A percentile compares a stretch with the other conserved stretches of the same genome.
phyloP scores from a whole-genome alignment of 2,113 vertebrate species.

The Brachyhypopomus gauderio region DNA sequence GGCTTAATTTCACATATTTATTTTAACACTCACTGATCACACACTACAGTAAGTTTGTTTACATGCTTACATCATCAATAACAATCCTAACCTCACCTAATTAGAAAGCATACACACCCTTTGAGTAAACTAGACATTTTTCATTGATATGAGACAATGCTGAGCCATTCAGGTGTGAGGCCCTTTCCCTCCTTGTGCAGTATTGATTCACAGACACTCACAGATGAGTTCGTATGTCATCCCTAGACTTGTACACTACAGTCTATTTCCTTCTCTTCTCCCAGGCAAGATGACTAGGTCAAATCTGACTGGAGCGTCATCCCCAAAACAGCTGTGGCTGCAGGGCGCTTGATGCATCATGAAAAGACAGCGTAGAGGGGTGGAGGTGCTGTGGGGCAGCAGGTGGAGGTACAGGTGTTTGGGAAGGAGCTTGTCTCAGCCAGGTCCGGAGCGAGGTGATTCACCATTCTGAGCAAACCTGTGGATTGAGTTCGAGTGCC shows the following conservation, averaged over 20 bases:
- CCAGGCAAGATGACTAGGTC: conserved; percentile 5
- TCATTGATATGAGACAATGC: no score
- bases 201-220: not conserved
- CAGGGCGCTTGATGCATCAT: conserved; percentile 27
- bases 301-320: conserved; percentile 37
- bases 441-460: conserved; percentile 52
- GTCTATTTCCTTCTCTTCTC: conserved; percentile 1
- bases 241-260: not conserved
- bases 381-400: not conserved
- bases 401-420: conserved; percentile 35
- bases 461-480: conserved; percentile 29
- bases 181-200: not conserved
- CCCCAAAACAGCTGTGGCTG: conserved; percentile 53
- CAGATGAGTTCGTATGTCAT: not conserved
- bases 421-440: conserved; percentile 45
- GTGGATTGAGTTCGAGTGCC: not conserved
- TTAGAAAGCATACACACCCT: not conserved
- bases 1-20: not conserved
- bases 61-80: not conserved
- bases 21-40: conserved; percentile 1
- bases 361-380: not conserved
- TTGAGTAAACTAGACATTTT: no score
- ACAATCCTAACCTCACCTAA: not conserved
- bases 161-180: not conserved
- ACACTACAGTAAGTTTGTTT: not conserved